Conservation (phyloP, 2,113 vertebrate species). For the Catharus fuscescens region DNA sequence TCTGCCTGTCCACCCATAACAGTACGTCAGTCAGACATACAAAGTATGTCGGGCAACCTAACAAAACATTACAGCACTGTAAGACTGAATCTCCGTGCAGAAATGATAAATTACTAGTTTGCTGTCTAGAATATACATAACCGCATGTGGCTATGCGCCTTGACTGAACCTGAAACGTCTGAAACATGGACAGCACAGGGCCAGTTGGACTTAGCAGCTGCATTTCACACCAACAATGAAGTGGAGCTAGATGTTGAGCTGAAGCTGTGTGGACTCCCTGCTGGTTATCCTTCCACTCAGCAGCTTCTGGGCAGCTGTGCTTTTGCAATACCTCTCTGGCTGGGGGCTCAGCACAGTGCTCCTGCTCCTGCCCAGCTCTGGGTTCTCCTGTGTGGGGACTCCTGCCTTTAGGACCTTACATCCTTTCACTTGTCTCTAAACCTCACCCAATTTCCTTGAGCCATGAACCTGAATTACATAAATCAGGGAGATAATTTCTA, state of each 20-base stretch:
- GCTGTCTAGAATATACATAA: neutral
- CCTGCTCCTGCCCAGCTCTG: neutral
- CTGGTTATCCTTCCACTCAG: neutral
- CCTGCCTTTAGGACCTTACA: neutral
- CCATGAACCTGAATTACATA: neutral
- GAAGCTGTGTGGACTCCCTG: neutral
- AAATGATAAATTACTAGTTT: neutral
- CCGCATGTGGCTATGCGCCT: neutral
- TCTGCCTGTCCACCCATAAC: neutral
- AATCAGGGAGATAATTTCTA: neutral
- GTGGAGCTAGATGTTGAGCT: neutral
- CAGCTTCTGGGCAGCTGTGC: neutral
- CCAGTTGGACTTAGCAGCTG: neutral
- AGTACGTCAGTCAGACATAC: accelerated
- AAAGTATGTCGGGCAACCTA: accelerated
- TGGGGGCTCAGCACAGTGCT: accelerated
- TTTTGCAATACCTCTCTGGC: neutral
- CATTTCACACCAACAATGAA: neutral
- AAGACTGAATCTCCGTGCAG: neutral
- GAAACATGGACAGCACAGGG: neutral
- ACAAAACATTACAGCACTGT: neutral
- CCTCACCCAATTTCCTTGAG: neutral
- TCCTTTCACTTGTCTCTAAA: neutral
- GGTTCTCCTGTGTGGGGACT: neutral
- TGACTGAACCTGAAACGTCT: neutral